Evolutionary conservation across 92 coral and sea anemone species (phyloP), one percentile per base, ranked within the genome.

Genomic region (Siderastrea siderea): DNA sequence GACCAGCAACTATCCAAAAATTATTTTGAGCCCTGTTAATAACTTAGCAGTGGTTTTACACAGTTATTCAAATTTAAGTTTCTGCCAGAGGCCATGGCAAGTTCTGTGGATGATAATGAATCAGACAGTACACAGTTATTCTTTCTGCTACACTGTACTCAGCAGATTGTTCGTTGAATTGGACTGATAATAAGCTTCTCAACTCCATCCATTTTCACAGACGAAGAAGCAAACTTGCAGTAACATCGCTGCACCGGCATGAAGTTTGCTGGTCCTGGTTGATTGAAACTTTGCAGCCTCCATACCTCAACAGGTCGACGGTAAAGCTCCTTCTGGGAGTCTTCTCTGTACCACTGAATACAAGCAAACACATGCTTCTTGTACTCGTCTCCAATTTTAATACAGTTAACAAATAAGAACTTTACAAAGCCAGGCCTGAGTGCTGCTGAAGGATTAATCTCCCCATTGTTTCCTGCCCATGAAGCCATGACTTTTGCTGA

Each of bases 401-500:
- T 73, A 52, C 71, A 38, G 58, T 89, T 85, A 3, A 65, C 65
- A 63, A 89, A 59, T 50, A 75, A 89, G 78, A 89, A 89, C 61
- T 52, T 82, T 44, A 83, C 81, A 19, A 82, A 71, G 63, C 88
- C 84, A 64, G 88, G 92, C 70, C 88, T 74, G 26, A 82, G 47
- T 57, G 92, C 53, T 16, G 84, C 85, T 59, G 79, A 14, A 5
- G 83, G 6, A 71, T 85, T 52, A 49, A 91, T 67, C 8, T 80
- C 80, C 43, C 91, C 91, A 82, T 91, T 81, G 5, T 74, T 26
- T 58, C 84, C 84, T 43, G 83, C 72, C 91, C 89, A 91, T 19
- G 88, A 82, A 81, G 91, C 94, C 94, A 91, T 86, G 8, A 91
- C 74, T 79, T 84, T 87, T 50, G 89, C 94, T 17, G 91, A 91